phyloP scores from a whole-genome alignment of 2,888 invertebrate species.

The Dysmachus trigonus region DNA sequence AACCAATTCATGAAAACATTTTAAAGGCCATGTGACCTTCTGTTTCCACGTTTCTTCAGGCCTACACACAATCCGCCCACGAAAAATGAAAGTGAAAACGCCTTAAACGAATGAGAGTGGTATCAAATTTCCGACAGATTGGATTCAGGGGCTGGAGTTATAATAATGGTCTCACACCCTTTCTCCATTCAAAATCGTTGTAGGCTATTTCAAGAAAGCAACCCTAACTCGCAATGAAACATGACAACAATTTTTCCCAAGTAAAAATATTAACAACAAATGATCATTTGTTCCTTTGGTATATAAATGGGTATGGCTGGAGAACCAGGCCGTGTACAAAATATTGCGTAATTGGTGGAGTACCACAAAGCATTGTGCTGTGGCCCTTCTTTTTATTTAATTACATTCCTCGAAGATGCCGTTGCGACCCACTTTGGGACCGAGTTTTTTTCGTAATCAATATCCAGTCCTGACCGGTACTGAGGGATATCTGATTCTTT shows the following conservation, averaged over 20 bases:
- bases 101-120: neutral
- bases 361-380: neutral
- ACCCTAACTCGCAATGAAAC: neutral
- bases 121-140: neutral
- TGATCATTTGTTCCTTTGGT: neutral
- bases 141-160: neutral
- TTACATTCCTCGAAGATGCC: neutral
- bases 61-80: neutral
- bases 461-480: neutral
- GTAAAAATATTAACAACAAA: neutral
- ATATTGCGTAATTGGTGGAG: neutral
- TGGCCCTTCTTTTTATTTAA: neutral
- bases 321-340: neutral
- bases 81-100: neutral
- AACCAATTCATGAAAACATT: neutral
- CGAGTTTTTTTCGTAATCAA: neutral
- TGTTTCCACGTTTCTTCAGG: neutral
- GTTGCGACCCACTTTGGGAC: neutral
- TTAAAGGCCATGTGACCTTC: neutral
- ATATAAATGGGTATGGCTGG: neutral
- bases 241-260: neutral
- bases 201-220: neutral
- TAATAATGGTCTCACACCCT: neutral
- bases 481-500: neutral
- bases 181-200: neutral